phyloP scores from a whole-genome alignment of 2,797 vertebrate species.

The Acridotheres tristis region DNA sequence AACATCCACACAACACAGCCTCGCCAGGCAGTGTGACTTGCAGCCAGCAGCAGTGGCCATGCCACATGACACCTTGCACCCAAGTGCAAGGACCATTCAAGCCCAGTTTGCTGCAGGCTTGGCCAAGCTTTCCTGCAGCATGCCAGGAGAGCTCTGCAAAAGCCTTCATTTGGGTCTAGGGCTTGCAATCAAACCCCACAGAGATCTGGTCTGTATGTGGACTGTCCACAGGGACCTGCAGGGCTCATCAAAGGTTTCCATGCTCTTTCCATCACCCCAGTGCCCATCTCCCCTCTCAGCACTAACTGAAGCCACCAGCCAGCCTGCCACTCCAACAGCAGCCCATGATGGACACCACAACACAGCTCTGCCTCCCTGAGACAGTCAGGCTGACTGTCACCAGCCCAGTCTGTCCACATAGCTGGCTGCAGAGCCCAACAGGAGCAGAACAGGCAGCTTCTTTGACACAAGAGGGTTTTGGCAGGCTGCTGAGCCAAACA shows the following conservation, averaged over 20 bases:
- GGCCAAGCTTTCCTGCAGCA: not conserved
- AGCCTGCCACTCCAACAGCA: not conserved
- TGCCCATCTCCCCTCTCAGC: fast-evolving
- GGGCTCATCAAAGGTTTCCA: not conserved
- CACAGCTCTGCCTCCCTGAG: not conserved
- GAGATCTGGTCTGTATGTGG: not conserved
- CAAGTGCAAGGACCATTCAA: not conserved
- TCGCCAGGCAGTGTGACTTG: fast-evolving
- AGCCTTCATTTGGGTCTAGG: not conserved
- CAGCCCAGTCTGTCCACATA: fast-evolving
- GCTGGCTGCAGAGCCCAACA: fast-evolving
- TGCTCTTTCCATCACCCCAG: not conserved
- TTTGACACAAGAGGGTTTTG: not conserved
- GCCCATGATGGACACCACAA: not conserved
- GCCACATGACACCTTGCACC: not conserved
- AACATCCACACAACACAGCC: not conserved
- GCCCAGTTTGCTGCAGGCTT: fast-evolving
- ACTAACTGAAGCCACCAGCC: not conserved
- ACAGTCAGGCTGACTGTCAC: fast-evolving
- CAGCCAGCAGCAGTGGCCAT: not conserved
- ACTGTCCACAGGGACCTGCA: not conserved
- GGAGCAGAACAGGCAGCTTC: not conserved
- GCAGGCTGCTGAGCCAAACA: not conserved
- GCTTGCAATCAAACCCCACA: not conserved
- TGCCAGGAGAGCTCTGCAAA: not conserved